These are phyloP conservation scores for Aphidius gifuensis DNA, from an alignment of 1,140 invertebrate genomes.

Conservation along the genomic window DNA sequence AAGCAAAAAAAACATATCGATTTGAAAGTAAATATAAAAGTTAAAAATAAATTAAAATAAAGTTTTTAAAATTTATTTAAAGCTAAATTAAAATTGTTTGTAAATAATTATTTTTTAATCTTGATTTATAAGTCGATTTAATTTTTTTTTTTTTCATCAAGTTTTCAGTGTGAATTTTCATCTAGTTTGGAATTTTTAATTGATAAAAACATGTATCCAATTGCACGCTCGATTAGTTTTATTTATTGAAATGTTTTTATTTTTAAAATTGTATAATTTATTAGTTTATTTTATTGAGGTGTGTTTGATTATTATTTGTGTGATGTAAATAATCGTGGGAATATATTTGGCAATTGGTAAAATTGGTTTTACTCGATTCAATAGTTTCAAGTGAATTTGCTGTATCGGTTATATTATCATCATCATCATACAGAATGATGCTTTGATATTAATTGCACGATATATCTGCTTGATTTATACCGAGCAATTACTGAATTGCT, in stretches of 20 bases:
- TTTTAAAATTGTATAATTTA: no score
- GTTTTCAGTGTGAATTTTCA: constrained; percentile 12
- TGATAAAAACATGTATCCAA: no score
- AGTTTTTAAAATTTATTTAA: constrained; percentile 16
- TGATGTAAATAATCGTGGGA: no score
- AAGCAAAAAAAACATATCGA: not conserved
- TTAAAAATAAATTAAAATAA: constrained; percentile 3
- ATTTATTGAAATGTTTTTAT: constrained; percentile 15
- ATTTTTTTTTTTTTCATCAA: constrained; percentile 15
- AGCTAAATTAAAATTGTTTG: constrained; percentile 4
- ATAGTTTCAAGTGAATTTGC: no score
- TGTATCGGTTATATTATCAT: not conserved
- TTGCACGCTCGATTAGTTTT: constrained; percentile 8
- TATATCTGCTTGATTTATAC: constrained; percentile 20
- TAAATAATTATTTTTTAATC: constrained; percentile 17
- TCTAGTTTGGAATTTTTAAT: no score
- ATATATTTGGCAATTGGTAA: no score
- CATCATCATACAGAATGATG: constrained; percentile 17
- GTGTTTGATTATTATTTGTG: no score
- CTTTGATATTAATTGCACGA: constrained; percentile 19
- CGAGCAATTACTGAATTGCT: constrained; percentile 20
- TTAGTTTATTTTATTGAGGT: no score
- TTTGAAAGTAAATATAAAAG: not conserved
- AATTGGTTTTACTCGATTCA: no score
- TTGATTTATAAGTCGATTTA: constrained; percentile 23